Conservation (phyloP, 1,140 invertebrate genomes). For the Sipha flava region DNA sequence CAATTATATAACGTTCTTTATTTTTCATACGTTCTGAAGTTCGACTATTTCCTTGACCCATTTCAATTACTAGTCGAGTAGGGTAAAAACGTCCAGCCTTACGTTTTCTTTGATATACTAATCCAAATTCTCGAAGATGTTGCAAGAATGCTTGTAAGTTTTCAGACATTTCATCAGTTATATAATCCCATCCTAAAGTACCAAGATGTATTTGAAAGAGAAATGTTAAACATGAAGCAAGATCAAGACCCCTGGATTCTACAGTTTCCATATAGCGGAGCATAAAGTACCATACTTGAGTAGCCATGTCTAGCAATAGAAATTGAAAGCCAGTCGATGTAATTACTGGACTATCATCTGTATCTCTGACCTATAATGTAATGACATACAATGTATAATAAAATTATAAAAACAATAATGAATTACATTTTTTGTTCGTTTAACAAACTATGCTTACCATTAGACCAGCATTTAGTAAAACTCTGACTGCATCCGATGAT, state of each 20-base stretch:
- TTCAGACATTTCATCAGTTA: conserved; percentile 86
- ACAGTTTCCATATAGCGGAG: conserved; percentile 90
- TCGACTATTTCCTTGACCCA: conserved; percentile 52
- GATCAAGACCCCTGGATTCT: conserved; percentile 69
- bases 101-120: conserved; percentile 91
- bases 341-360: conserved; percentile 74
- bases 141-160: conserved; percentile 83
- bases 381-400: neutral
- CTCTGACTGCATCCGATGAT: conserved; percentile 83
- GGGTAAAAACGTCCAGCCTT: conserved; percentile 89
- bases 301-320: conserved; percentile 79
- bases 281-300: conserved; percentile 96
- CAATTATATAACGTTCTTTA: conserved; percentile 76
- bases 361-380: conserved; percentile 47
- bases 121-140: conserved; percentile 91
- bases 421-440: too few species aligned
- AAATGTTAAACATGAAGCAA: conserved; percentile 87
- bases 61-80: conserved; percentile 82
- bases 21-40: conserved; percentile 47
- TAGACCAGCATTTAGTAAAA: conserved; percentile 80
- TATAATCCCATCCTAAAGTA: conserved; percentile 89
- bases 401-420: neutral
- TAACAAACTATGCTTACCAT: conserved; percentile 70
- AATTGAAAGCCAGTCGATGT: conserved; percentile 93
- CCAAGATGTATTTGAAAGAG: conserved; percentile 94